Percentiles rank a stretch among this genome's conserved stretches.
phyloP scores from a whole-genome alignment of 2,113 vertebrate species.

The Salvelinus alpinus region DNA sequence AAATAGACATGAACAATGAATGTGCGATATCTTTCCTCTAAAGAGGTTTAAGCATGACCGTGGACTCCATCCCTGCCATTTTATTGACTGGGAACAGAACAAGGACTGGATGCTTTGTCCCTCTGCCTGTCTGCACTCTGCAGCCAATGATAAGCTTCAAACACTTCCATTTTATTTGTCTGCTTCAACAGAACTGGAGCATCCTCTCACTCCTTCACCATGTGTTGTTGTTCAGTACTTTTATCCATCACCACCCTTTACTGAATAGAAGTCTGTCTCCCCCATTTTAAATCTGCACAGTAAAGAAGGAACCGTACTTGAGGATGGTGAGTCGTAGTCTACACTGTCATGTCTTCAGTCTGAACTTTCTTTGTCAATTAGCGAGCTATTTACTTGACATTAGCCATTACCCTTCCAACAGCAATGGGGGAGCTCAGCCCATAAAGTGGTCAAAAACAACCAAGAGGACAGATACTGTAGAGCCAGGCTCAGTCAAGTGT shows the following conservation, averaged over 20 bases:
- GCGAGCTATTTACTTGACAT: background rate
- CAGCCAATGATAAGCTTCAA: slow-evolving; percentile 1
- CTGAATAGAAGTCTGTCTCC: background rate
- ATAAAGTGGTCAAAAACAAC: background rate
- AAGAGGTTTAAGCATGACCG: background rate
- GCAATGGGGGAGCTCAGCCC: too few relatives aligned
- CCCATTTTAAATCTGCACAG: too few relatives aligned
- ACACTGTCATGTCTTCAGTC: too few relatives aligned
- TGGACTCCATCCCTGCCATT: background rate
- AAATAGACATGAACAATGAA: background rate
- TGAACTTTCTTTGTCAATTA: background rate
- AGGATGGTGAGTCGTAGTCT: too few relatives aligned
- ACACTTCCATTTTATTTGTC: background rate
- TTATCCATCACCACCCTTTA: background rate
- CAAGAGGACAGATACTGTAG: background rate
- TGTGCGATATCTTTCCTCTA: background rate
- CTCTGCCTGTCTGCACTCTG: background rate
- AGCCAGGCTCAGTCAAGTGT: background rate
- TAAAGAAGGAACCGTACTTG: too few relatives aligned
- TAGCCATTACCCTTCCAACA: background rate
- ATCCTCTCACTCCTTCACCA: background rate
- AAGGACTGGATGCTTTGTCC: background rate
- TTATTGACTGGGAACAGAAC: background rate
- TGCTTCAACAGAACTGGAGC: background rate
- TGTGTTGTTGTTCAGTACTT: background rate